Percentiles rank a stretch among this genome's conserved stretches.
Conservation (phyloP, 1,140 invertebrate species). For the Leptonema lineaticorne region DNA sequence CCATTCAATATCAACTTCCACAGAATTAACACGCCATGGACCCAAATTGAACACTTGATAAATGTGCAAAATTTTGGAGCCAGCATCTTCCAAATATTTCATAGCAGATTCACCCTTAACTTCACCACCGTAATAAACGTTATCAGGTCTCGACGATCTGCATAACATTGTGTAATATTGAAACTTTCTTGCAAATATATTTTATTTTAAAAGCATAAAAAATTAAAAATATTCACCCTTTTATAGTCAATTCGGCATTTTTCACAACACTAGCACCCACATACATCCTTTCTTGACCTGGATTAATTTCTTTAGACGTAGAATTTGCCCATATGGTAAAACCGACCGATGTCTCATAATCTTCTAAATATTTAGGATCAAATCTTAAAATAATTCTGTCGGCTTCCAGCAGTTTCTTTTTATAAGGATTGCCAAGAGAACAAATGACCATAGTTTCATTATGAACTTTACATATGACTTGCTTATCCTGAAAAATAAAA, state of each 20-base stretch:
- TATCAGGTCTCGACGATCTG: constrained; percentile 66
- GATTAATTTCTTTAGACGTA: constrained; percentile 71
- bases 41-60: constrained; percentile 86
- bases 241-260: constrained; percentile 78
- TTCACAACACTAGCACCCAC: constrained; percentile 72
- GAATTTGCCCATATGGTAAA: constrained; percentile 83
- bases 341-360: constrained; percentile 66
- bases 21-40: constrained; percentile 75
- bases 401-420: constrained; percentile 58
- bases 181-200: neutral
- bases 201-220: constrained; percentile 13
- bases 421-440: constrained; percentile 87
- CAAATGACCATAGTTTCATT: constrained; percentile 78
- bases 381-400: constrained; percentile 72
- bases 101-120: constrained; percentile 81
- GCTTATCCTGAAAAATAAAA: constrained; percentile 52
- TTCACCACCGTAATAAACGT: constrained; percentile 85
- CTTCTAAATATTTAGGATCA: constrained; percentile 72
- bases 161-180: constrained; percentile 21
- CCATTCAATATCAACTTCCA: constrained; percentile 85
- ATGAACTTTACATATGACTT: constrained; percentile 68
- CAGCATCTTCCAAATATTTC: constrained; percentile 80
- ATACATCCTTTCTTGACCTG: constrained; percentile 57
- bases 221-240: constrained; percentile 61
- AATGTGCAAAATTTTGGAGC: constrained; percentile 78